These are phyloP conservation scores for Cossypha dichroa DNA, from an alignment of 2,797 vertebrate genomes.

Conservation along the genomic window DNA sequence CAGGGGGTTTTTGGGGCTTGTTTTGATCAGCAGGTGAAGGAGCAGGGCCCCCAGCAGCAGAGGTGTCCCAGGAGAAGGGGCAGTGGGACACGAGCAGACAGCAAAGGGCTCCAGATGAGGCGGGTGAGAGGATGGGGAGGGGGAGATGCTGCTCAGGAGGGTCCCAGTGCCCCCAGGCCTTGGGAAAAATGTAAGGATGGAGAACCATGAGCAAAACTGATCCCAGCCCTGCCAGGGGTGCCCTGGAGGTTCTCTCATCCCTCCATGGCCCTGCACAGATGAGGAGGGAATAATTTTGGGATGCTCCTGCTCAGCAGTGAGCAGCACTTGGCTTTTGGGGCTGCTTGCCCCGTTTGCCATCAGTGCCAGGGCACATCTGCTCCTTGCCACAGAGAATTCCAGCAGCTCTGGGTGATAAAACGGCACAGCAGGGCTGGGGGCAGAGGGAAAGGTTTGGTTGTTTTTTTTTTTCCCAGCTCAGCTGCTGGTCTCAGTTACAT, in stretches of 20 bases:
- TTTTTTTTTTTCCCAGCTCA: not conserved
- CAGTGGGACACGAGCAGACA: not conserved
- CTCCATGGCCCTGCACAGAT: accelerated
- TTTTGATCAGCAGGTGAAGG: not conserved
- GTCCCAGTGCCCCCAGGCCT: not conserved
- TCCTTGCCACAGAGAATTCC: accelerated
- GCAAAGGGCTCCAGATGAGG: accelerated
- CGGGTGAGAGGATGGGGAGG: not conserved
- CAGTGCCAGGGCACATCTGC: not conserved
- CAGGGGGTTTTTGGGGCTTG: too few species aligned
- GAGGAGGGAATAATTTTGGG: not conserved
- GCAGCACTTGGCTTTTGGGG: not conserved
- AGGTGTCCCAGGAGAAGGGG: not conserved
- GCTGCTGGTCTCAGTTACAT: not conserved
- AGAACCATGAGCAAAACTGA: not conserved
- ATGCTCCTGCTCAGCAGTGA: too few species aligned
- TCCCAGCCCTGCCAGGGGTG: not conserved
- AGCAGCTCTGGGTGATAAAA: not conserved
- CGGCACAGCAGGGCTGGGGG: accelerated
- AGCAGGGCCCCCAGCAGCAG: not conserved
- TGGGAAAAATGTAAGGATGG: accelerated
- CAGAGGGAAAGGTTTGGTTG: not conserved
- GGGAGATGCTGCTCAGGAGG: not conserved
- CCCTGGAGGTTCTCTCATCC: not conserved
- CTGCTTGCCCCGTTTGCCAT: not conserved